These are phyloP conservation scores for Bradypodion ventrale DNA, from an alignment of 2,797 vertebrate genomes.

Conservation along the genomic window DNA sequence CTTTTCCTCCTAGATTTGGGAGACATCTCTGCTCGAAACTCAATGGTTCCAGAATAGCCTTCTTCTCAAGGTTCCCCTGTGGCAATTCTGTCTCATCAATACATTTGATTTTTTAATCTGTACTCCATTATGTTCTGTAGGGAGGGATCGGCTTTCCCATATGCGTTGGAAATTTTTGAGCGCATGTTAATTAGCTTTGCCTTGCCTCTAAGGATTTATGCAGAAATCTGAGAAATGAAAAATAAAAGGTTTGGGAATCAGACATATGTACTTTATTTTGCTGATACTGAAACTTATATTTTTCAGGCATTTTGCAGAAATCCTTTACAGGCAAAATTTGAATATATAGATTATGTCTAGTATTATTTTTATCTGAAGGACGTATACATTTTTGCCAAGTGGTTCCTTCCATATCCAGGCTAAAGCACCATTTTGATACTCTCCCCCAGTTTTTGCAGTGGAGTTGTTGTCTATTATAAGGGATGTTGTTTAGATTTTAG, in stretches of 20 bases:
- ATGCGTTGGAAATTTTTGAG: not conserved
- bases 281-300: not conserved
- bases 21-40: not conserved
- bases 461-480: slow-evolving; percentile 13
- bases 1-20: not conserved
- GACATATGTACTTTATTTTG: not conserved
- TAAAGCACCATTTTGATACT: slow-evolving; percentile 1
- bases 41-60: not conserved
- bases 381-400: slow-evolving; percentile 21
- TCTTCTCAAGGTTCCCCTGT: not conserved
- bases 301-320: not conserved
- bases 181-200: not conserved
- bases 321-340: rapidly evolving
- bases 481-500: slow-evolving; percentile 8
- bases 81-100: not conserved
- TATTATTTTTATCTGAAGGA: slow-evolving; percentile 31
- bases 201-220: rapidly evolving
- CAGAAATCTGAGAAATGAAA: not conserved
- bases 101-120: not conserved
- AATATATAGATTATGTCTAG: not conserved
- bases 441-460: slow-evolving; percentile 16
- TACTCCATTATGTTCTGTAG: not conserved
- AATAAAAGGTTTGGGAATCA: not conserved
- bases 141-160: not conserved
- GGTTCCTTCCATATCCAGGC: slow-evolving; percentile 7